phyloP scores from a whole-genome alignment of 2,888 invertebrate species.

The Mesorhabditis sp. region DNA sequence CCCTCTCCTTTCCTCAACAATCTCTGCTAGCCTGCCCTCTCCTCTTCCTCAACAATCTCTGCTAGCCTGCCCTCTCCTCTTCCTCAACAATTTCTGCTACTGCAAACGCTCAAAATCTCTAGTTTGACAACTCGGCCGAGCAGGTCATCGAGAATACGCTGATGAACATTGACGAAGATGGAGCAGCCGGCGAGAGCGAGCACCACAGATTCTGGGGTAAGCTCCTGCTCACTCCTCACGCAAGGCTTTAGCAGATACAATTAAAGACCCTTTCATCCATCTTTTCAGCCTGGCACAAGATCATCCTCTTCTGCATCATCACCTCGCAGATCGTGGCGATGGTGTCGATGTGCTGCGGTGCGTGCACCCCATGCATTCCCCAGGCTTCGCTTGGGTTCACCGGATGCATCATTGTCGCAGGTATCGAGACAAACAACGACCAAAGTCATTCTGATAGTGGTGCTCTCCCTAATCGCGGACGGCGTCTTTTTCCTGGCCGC shows the following conservation, averaged over 20 bases:
- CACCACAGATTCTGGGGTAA: constrained; percentile 55
- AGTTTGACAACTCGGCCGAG: constrained; percentile 55
- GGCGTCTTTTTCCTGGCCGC: constrained; percentile 56
- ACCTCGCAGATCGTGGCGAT: constrained; percentile 48
- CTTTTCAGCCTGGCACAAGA: constrained; percentile 53
- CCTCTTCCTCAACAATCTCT: no score
- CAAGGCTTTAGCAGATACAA: neutral
- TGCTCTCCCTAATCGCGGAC: constrained; percentile 51
- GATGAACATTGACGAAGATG: constrained; percentile 54
- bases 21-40: no score
- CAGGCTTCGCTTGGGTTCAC: constrained; percentile 52
- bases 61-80: no score
- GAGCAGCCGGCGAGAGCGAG: constrained; percentile 56
- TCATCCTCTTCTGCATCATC: constrained; percentile 56
- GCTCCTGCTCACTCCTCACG: neutral
- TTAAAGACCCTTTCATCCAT: neutral
- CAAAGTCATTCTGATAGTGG: constrained; percentile 32
- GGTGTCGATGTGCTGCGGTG: constrained; percentile 52
- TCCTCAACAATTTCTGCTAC: no score
- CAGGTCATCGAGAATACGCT: constrained; percentile 55
- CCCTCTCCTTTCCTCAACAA: no score
- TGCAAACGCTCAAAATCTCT: constrained; percentile 6
- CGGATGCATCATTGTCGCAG: constrained; percentile 50
- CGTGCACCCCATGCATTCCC: constrained; percentile 51
- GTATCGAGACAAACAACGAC: constrained; percentile 19